phyloP scores from a whole-genome alignment of 1,140 invertebrate genomes.

The Solen grandis region DNA sequence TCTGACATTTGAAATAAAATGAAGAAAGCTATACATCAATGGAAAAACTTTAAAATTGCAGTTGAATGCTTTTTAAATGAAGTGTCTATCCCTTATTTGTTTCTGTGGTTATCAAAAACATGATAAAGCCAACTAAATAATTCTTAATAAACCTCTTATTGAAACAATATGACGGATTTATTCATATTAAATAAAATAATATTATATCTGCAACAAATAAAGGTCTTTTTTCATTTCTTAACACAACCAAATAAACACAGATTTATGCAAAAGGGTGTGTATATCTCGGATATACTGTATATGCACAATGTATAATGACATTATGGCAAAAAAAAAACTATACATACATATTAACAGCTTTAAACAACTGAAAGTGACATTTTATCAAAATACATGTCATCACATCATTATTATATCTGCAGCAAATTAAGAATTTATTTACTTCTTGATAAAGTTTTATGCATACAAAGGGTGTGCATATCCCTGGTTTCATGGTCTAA shows the following conservation, averaged over 20 bases:
- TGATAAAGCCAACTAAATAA: constrained; percentile 16
- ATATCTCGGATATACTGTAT: too few species aligned
- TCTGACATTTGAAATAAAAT: neutral
- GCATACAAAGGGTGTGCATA: too few species aligned
- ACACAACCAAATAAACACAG: neutral
- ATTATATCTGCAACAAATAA: neutral
- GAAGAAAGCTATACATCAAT: constrained; percentile 17
- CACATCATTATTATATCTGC: too few species aligned
- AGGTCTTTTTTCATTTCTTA: neutral
- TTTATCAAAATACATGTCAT: too few species aligned
- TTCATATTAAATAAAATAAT: neutral
- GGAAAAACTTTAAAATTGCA: constrained; percentile 17
- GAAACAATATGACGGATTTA: neutral
- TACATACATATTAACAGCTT: too few species aligned
- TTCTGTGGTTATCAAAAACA: neutral
- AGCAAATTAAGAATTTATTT: too few species aligned
- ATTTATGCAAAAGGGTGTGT: neutral
- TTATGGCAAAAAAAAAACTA: too few species aligned
- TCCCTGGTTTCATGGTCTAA: too few species aligned
- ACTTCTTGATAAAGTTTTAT: too few species aligned
- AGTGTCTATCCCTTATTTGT: neutral
- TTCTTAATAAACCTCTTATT: too few species aligned
- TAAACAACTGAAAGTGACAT: too few species aligned
- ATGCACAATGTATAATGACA: too few species aligned
- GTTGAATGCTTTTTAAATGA: constrained; percentile 2